Base-by-base conservation (phyloP, 2,888 invertebrate genomes). In the Chymomyza fuscimana region DNA sequence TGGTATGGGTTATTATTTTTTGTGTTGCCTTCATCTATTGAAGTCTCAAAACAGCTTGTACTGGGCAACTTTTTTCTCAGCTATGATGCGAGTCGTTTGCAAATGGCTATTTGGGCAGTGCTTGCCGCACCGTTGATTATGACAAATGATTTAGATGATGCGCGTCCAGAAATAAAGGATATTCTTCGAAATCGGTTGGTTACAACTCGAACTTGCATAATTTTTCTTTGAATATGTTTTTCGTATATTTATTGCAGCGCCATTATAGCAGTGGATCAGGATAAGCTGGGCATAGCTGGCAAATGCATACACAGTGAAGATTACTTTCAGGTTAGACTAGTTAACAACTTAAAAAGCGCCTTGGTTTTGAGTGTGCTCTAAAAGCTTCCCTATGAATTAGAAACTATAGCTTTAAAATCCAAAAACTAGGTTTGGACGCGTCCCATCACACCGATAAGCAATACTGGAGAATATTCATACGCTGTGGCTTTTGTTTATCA, bases 81-180 rank as follows among this genome's bases (percentile, higher is more conserved):
- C 79, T 93, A 93, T 72, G 95, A 95, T 65, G 94, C 95, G 89
- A 93, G 94, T 76, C 93, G 94, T 83, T 92, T 94, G 1, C 96
- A 96, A 91, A 94, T 96, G 94, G 95, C 95, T 0, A 92, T 96
- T 67, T 96, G 96, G 96, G 93, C 95, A 0, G 91, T 96, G 51
- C 91, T 96, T 90, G 95, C 95, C 4, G 94, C 95, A 2, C 96
- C 96, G 0, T 90, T 96, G 7, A 92, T 96, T 46, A 95, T 96
- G 94, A 95, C 95, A 0, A 93, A 93, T 59, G 95, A 96, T 90
- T 91, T 96, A 68, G 90, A 93, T 25, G 92, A 91, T 9, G 93
- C 96, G 19, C 90, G 92, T 12, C 92, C 93, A 0, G 93, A 93
- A 85, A 93, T 94, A 68, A 94, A 93, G 81, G 92, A 92, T 6